A percentile compares a stretch with the other conserved stretches of the same genome.
These are phyloP conservation scores for Zosterops pallidus DNA, from an alignment of 2,113 vertebrate species.

Conservation along the genomic window DNA sequence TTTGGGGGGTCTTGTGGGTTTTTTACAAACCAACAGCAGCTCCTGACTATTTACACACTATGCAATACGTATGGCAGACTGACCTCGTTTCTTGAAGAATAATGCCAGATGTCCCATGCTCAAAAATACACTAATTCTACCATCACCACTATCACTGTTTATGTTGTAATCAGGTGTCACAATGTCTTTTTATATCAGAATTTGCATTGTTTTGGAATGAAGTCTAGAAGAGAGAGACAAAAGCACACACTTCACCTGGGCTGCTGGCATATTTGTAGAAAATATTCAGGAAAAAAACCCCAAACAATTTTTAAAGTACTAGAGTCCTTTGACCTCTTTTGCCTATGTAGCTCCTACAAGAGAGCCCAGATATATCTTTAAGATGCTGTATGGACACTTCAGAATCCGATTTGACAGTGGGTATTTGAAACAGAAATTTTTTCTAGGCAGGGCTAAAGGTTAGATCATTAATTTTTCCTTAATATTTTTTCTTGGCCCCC, in stretches of 20 bases:
- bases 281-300: not conserved
- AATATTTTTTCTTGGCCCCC: not conserved
- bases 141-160: not conserved
- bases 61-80: not conserved
- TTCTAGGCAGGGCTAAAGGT: not conserved
- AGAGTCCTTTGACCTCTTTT: not conserved
- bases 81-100: constrained; percentile 9
- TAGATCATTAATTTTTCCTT: not conserved
- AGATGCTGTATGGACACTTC: not conserved
- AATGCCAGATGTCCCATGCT: not conserved
- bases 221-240: not conserved
- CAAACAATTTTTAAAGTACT: not conserved
- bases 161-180: not conserved
- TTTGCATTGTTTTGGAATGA: not conserved
- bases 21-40: not conserved
- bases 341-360: not conserved
- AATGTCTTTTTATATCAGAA: not conserved
- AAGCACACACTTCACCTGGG: not conserved
- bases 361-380: not conserved
- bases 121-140: constrained; percentile 7
- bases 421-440: not conserved
- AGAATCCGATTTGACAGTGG: not conserved
- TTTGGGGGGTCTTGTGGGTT: rapidly evolving
- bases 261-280: not conserved
- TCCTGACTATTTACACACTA: not conserved